These are phyloP conservation scores for Anoplophora glabripennis DNA, from an alignment of 1,140 invertebrate genomes.

Conservation along the genomic window DNA sequence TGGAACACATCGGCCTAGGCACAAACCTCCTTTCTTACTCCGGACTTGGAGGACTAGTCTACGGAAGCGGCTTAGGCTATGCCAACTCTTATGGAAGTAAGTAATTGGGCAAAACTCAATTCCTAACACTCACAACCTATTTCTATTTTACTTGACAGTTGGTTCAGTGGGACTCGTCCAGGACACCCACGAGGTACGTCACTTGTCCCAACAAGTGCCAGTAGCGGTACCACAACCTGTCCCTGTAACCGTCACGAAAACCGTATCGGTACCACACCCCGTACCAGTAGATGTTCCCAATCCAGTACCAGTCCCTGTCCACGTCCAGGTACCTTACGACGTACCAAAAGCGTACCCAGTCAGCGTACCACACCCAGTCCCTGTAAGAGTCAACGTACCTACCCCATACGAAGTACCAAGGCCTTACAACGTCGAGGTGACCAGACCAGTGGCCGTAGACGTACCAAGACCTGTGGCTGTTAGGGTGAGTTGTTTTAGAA, in stretches of 20 bases:
- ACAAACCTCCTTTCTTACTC: no score
- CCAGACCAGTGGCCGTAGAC: constrained; percentile 14
- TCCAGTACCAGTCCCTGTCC: constrained; percentile 29
- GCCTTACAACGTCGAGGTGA: constrained; percentile 25
- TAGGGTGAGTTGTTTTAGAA: neutral
- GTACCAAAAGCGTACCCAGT: constrained; percentile 29
- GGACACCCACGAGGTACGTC: constrained; percentile 30
- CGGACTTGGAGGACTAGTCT: constrained; percentile 1
- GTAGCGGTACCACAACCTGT: constrained; percentile 45
- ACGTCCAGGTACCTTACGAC: constrained; percentile 32
- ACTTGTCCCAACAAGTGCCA: constrained; percentile 32
- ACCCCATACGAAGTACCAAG: constrained; percentile 27
- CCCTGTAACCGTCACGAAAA: constrained; percentile 42
- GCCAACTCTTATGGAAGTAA: neutral
- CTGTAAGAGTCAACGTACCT: constrained; percentile 33
- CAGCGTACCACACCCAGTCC: constrained; percentile 32
- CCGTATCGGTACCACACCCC: constrained; percentile 28
- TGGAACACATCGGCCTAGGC: neutral
- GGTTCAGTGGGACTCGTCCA: neutral
- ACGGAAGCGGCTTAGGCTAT: constrained; percentile 7
- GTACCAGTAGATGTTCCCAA: constrained; percentile 29
- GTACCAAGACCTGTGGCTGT: constrained; percentile 14
- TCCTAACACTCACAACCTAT: no score
- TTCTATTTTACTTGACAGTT: no score
- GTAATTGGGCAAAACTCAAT: no score